Evolutionary conservation across 2,797 vertebrate genomes (phyloP).

Genomic region (Octomys mimax): DNA sequence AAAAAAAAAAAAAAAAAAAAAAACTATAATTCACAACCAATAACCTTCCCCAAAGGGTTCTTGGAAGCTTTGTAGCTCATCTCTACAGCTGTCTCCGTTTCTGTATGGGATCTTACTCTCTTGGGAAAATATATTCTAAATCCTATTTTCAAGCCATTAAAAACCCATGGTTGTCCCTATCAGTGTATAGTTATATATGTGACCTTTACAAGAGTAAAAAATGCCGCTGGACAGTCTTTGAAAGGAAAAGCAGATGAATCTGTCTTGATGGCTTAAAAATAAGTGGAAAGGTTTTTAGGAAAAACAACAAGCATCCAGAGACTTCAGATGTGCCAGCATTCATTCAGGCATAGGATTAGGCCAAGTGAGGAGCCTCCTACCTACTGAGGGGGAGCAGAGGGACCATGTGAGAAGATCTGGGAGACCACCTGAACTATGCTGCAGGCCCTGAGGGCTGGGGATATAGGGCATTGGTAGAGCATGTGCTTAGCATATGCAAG

Average conservation of each 20-base stretch:
- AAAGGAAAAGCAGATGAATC: constrained; percentile 56
- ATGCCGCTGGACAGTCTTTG: constrained; percentile 5
- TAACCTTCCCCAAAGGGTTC: neutral
- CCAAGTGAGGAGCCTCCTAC: neutral
- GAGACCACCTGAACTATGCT: neutral
- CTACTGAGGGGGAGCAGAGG: neutral
- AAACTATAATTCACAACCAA: constrained; percentile 7
- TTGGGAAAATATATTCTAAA: constrained; percentile 55
- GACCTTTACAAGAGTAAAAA: constrained; percentile 24
- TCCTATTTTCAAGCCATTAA: constrained; percentile 51
- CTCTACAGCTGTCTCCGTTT: constrained; percentile 10
- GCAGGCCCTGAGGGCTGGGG: neutral
- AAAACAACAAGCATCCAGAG: constrained; percentile 32
- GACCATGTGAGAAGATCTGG: neutral
- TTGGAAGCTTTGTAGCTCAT: constrained; percentile 36
- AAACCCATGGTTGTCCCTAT: constrained; percentile 3
- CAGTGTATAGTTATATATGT: neutral
- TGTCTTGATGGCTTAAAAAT: constrained; percentile 58
- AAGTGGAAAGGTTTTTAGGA: constrained; percentile 32
- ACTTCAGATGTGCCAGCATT: neutral
- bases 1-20: neutral
- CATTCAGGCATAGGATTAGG: neutral
- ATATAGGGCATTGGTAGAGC: neutral
- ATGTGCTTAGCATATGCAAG: neutral
- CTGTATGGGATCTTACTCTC: neutral